These are phyloP conservation scores for Aplocera efformata DNA, from an alignment of 2,888 invertebrate species.

Conservation along the genomic window DNA sequence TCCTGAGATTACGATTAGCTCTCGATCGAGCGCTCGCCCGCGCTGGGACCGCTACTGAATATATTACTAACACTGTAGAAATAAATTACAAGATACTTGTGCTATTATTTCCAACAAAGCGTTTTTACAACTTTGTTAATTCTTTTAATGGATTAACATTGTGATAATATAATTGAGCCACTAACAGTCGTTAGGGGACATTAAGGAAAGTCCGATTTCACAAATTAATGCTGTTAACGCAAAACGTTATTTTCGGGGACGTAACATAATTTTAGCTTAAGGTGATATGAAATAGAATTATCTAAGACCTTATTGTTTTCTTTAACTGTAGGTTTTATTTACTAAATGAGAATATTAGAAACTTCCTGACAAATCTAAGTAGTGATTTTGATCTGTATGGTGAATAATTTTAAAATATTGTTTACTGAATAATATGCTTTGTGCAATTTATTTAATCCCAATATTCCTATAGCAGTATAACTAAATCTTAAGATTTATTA, in stretches of 20 bases:
- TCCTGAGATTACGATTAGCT: constrained; percentile 58
- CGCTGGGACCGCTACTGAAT: constrained; percentile 27
- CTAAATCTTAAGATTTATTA: too few species aligned
- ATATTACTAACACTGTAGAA: constrained; percentile 28
- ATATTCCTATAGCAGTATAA: too few species aligned
- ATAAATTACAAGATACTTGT: constrained; percentile 31
- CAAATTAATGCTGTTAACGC: constrained; percentile 25
- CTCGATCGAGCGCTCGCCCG: constrained; percentile 44
- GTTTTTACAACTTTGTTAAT: constrained; percentile 49
- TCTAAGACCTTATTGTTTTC: too few species aligned
- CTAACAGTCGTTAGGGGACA: constrained; percentile 45
- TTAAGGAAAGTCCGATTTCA: constrained; percentile 33
- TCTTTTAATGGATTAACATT: constrained; percentile 56
- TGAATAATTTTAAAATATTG: too few species aligned
- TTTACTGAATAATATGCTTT: too few species aligned
- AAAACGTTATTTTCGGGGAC: constrained; percentile 24
- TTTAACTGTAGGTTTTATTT: too few species aligned
- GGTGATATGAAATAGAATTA: not conserved
- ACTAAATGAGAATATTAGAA: too few species aligned
- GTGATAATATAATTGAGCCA: constrained; percentile 55
- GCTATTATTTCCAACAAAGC: constrained; percentile 29
- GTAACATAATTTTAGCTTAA: constrained; percentile 15
- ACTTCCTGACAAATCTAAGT: too few species aligned
- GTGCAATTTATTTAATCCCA: too few species aligned
- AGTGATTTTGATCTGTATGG: too few species aligned